Evolutionary conservation across 2,888 invertebrate genomes (phyloP).

Genomic region (Eupithecia exiguata): DNA sequence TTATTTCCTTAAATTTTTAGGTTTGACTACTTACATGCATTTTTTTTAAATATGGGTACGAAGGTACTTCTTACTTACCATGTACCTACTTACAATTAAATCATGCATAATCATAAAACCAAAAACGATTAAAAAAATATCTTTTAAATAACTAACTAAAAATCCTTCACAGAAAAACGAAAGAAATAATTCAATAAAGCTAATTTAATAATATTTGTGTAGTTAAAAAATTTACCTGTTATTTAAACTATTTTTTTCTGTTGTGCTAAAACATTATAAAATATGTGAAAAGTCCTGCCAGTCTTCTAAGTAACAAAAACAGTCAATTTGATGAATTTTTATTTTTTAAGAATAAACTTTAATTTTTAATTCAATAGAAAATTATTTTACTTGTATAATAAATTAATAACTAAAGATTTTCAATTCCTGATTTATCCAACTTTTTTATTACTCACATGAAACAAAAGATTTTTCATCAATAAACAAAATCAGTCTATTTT

Average conservation of each 20-base stretch:
- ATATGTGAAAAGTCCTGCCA: background rate
- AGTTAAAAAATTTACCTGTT: background rate
- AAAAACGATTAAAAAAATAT: background rate
- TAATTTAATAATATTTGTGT: background rate
- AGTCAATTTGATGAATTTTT: background rate
- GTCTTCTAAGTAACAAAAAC: background rate
- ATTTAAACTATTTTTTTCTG: background rate
- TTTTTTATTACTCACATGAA: background rate
- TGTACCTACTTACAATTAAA: background rate
- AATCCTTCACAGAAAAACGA: background rate
- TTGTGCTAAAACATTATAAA: background rate
- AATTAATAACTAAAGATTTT: background rate
- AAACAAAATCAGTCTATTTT: background rate
- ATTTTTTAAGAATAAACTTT: background rate
- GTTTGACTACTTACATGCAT: background rate
- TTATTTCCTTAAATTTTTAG: background rate
- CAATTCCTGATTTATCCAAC: background rate
- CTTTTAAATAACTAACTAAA: background rate
- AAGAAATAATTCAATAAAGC: background rate
- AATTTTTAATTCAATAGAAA: background rate
- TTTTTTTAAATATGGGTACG: background rate
- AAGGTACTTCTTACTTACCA: background rate
- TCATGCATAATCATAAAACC: no score
- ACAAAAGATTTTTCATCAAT: background rate
- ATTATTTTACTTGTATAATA: background rate